Percentiles rank a stretch among this genome's conserved stretches.
phyloP scores from a whole-genome alignment of 2,888 invertebrate species.

The Pheosia gnoma region DNA sequence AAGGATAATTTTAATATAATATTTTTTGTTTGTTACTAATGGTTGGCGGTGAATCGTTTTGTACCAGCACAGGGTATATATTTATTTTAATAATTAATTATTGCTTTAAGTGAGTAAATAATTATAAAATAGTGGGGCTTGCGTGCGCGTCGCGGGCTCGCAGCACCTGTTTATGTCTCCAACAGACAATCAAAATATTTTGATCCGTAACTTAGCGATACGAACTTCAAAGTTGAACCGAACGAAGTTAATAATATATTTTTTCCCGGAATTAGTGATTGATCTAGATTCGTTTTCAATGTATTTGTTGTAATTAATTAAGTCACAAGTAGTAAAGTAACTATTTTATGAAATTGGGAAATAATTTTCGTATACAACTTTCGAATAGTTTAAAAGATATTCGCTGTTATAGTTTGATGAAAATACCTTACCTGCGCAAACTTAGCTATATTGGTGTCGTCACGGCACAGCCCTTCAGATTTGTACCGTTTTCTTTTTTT shows the following conservation, averaged over 20 bases:
- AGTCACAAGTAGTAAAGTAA: not conserved
- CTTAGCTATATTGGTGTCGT: too few relatives aligned
- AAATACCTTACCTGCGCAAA: too few relatives aligned
- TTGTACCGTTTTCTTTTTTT: too few relatives aligned
- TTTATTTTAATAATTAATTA: slow-evolving; percentile 62
- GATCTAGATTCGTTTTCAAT: too few relatives aligned
- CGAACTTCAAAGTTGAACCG: slow-evolving; percentile 16
- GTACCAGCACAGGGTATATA: slow-evolving; percentile 36
- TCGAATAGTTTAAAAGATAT: too few relatives aligned
- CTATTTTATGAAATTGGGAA: too few relatives aligned
- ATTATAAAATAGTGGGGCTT: slow-evolving; percentile 58
- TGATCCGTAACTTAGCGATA: slow-evolving; percentile 45
- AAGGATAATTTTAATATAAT: not conserved
- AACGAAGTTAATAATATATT: slow-evolving; percentile 3
- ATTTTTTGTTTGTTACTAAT: slow-evolving; percentile 61
- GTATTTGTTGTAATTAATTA: not conserved
- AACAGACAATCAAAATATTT: slow-evolving; percentile 56
- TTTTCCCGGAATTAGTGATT: too few relatives aligned
- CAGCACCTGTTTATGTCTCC: slow-evolving; percentile 55
- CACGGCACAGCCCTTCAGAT: too few relatives aligned
- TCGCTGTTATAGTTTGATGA: too few relatives aligned
- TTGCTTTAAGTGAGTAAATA: slow-evolving; percentile 52
- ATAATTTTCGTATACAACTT: too few relatives aligned
- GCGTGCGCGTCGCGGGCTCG: slow-evolving; percentile 32
- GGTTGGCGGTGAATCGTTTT: slow-evolving; percentile 43